Conservation (phyloP, 2,113 vertebrate species). For the Rhipidura dahli region DNA sequence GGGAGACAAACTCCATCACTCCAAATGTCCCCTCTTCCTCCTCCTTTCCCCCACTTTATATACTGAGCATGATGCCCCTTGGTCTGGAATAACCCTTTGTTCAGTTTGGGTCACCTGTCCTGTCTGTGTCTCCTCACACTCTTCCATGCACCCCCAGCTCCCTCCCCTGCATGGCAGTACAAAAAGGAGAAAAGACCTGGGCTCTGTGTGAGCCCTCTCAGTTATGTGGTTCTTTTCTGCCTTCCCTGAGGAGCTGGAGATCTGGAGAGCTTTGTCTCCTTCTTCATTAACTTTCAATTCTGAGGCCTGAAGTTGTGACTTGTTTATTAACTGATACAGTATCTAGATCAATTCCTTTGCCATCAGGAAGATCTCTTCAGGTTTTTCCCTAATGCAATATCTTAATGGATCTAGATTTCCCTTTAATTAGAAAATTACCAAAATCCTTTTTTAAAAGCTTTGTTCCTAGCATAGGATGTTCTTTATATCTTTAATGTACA, state of each 20-base stretch:
- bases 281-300: background rate
- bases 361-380: background rate
- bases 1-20: background rate
- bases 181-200: background rate
- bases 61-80: background rate
- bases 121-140: background rate
- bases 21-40: background rate
- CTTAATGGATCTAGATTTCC: background rate
- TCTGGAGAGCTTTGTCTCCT: background rate
- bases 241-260: background rate
- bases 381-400: background rate
- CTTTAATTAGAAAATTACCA: background rate
- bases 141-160: background rate
- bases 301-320: background rate
- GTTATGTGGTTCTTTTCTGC: background rate
- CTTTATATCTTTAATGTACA: background rate
- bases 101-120: background rate
- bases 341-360: background rate
- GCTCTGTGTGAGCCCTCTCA: background rate
- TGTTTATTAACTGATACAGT: background rate
- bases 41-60: background rate
- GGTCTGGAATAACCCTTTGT: background rate
- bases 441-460: rapidly evolving
- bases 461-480: background rate
- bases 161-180: rapidly evolving